These are phyloP conservation scores for Ondatra zibethicus DNA, from an alignment of 2,113 vertebrate species.

Conservation along the genomic window DNA sequence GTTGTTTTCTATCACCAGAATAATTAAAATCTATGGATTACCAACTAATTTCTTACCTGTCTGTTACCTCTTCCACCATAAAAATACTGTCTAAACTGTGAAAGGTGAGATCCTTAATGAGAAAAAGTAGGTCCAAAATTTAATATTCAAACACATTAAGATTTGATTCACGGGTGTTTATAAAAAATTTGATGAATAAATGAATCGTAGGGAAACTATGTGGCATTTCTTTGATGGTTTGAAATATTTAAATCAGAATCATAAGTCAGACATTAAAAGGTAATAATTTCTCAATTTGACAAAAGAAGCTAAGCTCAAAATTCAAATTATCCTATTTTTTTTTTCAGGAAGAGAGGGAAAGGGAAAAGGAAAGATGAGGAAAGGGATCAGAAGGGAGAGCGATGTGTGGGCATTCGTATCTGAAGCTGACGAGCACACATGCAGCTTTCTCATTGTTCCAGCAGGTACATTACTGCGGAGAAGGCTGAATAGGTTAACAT, in stretches of 20 bases:
- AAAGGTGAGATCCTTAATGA: neutral
- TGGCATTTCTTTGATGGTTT: neutral
- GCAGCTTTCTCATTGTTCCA: neutral
- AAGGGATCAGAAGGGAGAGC: neutral
- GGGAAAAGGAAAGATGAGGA: accelerated
- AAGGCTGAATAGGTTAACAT: neutral
- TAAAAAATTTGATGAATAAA: neutral
- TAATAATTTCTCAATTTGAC: neutral
- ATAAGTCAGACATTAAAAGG: neutral
- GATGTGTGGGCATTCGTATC: neutral
- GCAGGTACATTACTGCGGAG: neutral
- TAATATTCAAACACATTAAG: neutral
- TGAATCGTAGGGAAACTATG: neutral
- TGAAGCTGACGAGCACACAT: neutral
- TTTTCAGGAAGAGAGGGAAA: neutral
- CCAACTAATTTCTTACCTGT: neutral
- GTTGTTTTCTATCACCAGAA: neutral
- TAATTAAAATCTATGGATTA: neutral
- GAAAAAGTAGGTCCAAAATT: neutral
- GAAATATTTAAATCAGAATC: neutral
- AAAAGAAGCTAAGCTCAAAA: neutral
- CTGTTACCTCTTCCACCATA: neutral
- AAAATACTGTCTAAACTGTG: neutral
- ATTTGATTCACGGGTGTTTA: neutral
- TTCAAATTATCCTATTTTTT: neutral